These are phyloP conservation scores for Amia ocellicauda DNA, from an alignment of 2,113 vertebrate species.

Conservation along the genomic window DNA sequence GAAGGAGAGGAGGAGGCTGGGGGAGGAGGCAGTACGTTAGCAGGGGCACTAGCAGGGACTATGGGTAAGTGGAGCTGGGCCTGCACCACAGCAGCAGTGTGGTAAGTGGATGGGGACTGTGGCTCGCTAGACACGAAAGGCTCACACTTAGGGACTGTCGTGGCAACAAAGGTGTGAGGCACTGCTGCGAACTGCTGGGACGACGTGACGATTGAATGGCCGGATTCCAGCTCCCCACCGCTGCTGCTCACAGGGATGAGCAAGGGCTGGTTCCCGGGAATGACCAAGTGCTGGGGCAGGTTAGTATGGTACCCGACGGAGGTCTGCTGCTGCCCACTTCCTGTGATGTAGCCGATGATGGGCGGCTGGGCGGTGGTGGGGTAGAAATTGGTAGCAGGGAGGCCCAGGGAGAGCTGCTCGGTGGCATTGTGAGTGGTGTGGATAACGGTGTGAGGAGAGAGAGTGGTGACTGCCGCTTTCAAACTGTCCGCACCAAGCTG, in stretches of 20 bases:
- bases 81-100: slow-evolving; percentile 78
- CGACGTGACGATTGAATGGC: slow-evolving; percentile 73
- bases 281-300: slow-evolving; percentile 90
- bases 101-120: slow-evolving; percentile 72
- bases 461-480: slow-evolving; percentile 68
- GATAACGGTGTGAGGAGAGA: slow-evolving; percentile 89
- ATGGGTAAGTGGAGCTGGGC: slow-evolving; percentile 89
- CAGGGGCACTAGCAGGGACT: slow-evolving; percentile 63
- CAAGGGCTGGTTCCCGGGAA: slow-evolving; percentile 85
- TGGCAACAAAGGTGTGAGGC: slow-evolving; percentile 84
- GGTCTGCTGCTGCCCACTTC: slow-evolving; percentile 57
- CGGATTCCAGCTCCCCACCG: slow-evolving; percentile 68
- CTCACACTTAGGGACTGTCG: slow-evolving; percentile 77
- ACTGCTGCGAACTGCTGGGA: slow-evolving; percentile 81
- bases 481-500: slow-evolving; percentile 76
- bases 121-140: slow-evolving; percentile 65
- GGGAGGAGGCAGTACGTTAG: slow-evolving; percentile 36
- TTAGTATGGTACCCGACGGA: slow-evolving; percentile 78
- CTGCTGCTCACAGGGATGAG: slow-evolving; percentile 83
- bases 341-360: slow-evolving; percentile 86
- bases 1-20: slow-evolving; percentile 61
- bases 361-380: slow-evolving; percentile 77
- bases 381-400: slow-evolving; percentile 80
- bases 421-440: slow-evolving; percentile 87
- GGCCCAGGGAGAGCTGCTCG: slow-evolving; percentile 81